Conservation (phyloP, 2,888 invertebrate genomes). For the Cryptophagus acutangulus region DNA sequence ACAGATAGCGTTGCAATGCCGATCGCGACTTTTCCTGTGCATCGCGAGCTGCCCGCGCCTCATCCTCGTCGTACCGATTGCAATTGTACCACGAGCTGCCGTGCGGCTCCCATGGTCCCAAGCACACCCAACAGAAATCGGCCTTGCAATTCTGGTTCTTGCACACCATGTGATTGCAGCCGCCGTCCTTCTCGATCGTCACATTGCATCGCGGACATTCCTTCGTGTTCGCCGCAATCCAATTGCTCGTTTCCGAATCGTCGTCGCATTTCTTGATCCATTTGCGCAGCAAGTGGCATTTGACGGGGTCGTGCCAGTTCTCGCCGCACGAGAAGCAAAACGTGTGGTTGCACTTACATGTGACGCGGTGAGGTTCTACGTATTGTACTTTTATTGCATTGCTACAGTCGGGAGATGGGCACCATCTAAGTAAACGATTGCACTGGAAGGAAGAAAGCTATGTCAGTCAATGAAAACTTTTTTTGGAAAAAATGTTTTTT, state of each 20-base stretch:
- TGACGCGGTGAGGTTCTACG: slow-evolving; percentile 86
- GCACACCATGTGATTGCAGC: slow-evolving; percentile 98
- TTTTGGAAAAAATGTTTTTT: neutral
- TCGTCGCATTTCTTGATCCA: slow-evolving; percentile 99
- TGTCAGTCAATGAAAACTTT: neutral
- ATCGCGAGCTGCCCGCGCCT: slow-evolving; percentile 92
- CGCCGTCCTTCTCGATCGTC: slow-evolving; percentile 95
- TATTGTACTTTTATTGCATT: slow-evolving; percentile 90
- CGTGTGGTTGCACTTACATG: slow-evolving; percentile 85
- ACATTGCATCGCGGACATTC: slow-evolving; percentile 98
- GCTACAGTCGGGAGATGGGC: slow-evolving; percentile 96
- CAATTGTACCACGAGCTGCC: slow-evolving; percentile 98
- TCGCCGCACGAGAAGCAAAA: slow-evolving; percentile 97
- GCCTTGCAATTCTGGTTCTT: slow-evolving; percentile 97
- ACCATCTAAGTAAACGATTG: slow-evolving; percentile 94
- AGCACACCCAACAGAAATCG: slow-evolving; percentile 99
- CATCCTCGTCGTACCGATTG: slow-evolving; percentile 92
- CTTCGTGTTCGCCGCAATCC: slow-evolving; percentile 99
- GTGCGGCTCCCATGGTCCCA: slow-evolving; percentile 98
- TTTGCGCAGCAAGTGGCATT: slow-evolving; percentile 84
- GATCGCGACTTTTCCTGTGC: slow-evolving; percentile 92
- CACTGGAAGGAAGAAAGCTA: slow-evolving; percentile 62
- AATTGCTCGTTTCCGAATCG: slow-evolving; percentile 97
- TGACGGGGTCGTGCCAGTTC: slow-evolving; percentile 98
- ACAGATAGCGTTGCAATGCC: slow-evolving; percentile 92